Percentiles rank a stretch among this genome's conserved stretches.
These are phyloP conservation scores for Andrena minutula DNA, from an alignment of 2,888 invertebrate genomes.

Conservation along the genomic window DNA sequence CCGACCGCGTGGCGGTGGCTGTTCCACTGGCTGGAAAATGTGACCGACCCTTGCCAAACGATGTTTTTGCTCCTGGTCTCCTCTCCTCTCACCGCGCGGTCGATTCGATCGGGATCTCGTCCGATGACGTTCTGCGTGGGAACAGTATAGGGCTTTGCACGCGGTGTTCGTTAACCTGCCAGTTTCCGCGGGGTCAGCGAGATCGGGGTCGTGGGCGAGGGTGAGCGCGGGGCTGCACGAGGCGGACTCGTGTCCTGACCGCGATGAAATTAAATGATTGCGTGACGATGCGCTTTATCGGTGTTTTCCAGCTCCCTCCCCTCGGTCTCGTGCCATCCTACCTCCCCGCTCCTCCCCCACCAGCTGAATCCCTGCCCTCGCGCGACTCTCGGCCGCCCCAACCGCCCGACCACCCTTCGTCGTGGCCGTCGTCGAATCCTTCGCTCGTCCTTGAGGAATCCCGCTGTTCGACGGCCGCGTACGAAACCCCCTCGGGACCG, in stretches of 20 bases:
- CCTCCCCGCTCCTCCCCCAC: background rate
- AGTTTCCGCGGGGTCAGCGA: background rate
- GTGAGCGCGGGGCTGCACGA: slow-evolving; percentile 26
- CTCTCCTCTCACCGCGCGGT: background rate
- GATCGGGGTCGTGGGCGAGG: slow-evolving; percentile 37
- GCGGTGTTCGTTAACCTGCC: slow-evolving; percentile 21
- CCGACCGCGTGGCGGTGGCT: slow-evolving; percentile 47
- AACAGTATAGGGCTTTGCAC: background rate
- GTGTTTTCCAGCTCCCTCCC: slow-evolving; percentile 22
- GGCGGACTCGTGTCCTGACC: slow-evolving; percentile 36
- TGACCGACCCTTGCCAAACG: slow-evolving; percentile 1
- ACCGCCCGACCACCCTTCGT: background rate
- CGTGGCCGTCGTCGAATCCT: slow-evolving; percentile 25
- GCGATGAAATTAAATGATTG: slow-evolving; percentile 54
- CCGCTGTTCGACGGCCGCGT: slow-evolving; percentile 28
- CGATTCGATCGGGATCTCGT: background rate
- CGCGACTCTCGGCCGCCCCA: background rate
- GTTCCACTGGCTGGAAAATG: slow-evolving; percentile 9
- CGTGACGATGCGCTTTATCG: slow-evolving; percentile 54
- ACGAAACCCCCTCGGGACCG: slow-evolving; percentile 33
- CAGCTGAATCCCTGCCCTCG: background rate
- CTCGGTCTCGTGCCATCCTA: slow-evolving; percentile 23
- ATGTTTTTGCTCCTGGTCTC: background rate
- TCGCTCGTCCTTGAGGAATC: slow-evolving; percentile 44
- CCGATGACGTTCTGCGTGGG: background rate